Percentiles rank a stretch among this genome's conserved stretches.
These are phyloP conservation scores for Erebia palarica DNA, from an alignment of 2,888 invertebrate genomes.

Conservation along the genomic window DNA sequence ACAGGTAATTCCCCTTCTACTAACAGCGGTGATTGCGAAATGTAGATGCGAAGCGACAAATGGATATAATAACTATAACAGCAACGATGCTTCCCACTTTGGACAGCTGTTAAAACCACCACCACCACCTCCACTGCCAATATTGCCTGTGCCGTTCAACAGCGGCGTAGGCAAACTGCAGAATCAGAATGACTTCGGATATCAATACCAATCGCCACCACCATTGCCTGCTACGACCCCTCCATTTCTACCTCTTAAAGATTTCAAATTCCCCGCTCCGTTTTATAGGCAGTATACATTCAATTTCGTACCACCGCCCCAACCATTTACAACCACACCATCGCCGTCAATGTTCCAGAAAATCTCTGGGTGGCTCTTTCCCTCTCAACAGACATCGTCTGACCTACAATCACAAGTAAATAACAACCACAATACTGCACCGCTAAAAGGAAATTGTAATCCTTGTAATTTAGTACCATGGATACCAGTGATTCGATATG, in stretches of 20 bases:
- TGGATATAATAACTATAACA: constrained; percentile 52
- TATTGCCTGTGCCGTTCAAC: constrained; percentile 71
- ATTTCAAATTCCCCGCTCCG: constrained; percentile 74
- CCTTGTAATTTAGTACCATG: constrained; percentile 91
- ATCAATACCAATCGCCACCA: constrained; percentile 59
- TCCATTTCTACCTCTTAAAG: constrained; percentile 46
- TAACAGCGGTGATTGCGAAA: constrained; percentile 56
- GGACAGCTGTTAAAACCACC: constrained; percentile 73
- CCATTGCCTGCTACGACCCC: constrained; percentile 53
- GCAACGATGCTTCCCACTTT: constrained; percentile 59
- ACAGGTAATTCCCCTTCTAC: constrained; percentile 66
- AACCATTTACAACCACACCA: constrained; percentile 69
- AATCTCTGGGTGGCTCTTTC: constrained; percentile 84
- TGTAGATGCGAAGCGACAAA: constrained; percentile 59
- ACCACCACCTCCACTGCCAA: constrained; percentile 63
- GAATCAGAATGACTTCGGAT: constrained; percentile 63
- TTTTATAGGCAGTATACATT: constrained; percentile 77
- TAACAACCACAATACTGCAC: constrained; percentile 54
- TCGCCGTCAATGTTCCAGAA: constrained; percentile 82
- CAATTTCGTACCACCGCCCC: constrained; percentile 73
- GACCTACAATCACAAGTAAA: constrained; percentile 48
- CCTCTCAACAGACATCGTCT: constrained; percentile 70
- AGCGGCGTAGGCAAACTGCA: constrained; percentile 59
- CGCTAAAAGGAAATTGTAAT: constrained; percentile 84
- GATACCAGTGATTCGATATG: constrained; percentile 86